phyloP scores from a whole-genome alignment of 2,797 vertebrate species.

The Protonibea diacanthus region DNA sequence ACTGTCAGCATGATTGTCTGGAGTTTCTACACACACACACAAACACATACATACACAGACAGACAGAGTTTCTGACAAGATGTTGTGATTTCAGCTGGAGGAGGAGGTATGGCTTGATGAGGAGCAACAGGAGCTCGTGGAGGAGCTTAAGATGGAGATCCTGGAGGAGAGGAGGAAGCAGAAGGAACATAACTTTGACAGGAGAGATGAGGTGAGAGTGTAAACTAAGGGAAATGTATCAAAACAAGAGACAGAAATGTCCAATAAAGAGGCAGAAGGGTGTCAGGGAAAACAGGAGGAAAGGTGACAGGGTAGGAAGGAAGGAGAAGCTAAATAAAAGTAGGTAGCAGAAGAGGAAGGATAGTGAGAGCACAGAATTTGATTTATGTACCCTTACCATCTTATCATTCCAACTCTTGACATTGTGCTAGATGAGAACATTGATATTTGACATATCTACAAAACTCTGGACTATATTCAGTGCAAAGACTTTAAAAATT shows the following conservation, averaged over 20 bases:
- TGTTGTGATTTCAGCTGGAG: conserved; percentile 89
- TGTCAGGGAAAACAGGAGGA: neutral
- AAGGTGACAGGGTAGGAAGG: neutral
- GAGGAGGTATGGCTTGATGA: conserved; percentile 96
- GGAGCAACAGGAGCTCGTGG: conserved; percentile 94
- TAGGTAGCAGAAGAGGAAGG: neutral
- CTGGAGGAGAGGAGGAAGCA: conserved; percentile 90
- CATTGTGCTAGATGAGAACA: neutral
- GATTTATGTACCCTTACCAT: neutral
- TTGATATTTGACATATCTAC: neutral
- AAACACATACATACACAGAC: conserved; percentile 4
- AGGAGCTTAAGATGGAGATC: conserved; percentile 95
- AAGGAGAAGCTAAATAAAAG: neutral
- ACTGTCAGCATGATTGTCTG: conserved; percentile 57
- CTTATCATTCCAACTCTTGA: neutral
- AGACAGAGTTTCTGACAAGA: conserved; percentile 58
- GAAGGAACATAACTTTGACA: conserved; percentile 59
- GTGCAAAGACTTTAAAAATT: neutral
- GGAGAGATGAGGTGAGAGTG: conserved; percentile 76
- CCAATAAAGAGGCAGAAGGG: conserved; percentile 4
- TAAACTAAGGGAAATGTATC: conserved; percentile 52
- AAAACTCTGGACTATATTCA: neutral
- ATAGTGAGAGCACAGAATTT: neutral
- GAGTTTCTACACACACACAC: conserved; percentile 20
- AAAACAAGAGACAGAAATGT: conserved; percentile 17